Evolutionary conservation across 2,797 vertebrate species (phyloP).

Genomic region (Sitta carolinensis): DNA sequence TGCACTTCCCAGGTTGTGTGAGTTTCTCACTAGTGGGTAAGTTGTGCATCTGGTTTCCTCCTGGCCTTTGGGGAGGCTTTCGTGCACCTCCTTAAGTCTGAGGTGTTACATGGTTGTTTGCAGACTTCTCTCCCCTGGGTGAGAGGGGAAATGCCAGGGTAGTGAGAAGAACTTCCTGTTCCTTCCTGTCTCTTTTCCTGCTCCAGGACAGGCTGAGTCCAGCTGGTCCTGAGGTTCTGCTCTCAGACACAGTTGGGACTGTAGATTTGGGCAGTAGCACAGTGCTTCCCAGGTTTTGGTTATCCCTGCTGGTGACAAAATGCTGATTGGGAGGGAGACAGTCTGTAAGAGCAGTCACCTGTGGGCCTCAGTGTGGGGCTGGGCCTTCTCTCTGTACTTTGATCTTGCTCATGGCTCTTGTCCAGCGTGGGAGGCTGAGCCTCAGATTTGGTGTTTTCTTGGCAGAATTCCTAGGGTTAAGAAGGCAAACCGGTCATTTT

Average conservation of each 20-base stretch:
- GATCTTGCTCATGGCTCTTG: neutral
- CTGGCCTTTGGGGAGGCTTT: neutral
- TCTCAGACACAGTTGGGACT: neutral
- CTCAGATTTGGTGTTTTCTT: neutral
- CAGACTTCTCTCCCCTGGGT: neutral
- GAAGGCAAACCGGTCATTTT: neutral
- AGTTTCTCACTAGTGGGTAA: neutral
- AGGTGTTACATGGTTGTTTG: neutral
- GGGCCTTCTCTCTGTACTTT: neutral
- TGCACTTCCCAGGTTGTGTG: neutral
- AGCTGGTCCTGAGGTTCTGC: neutral
- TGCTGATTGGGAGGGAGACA: accelerated
- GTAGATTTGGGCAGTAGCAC: neutral
- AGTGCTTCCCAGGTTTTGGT: neutral
- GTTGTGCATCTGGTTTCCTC: neutral
- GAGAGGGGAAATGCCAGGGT: neutral
- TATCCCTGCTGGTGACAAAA: neutral
- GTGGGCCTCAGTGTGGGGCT: neutral
- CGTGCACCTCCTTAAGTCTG: neutral
- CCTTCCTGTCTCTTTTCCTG: neutral
- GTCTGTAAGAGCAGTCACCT: neutral
- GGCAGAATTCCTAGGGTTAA: neutral
- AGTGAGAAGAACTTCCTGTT: neutral
- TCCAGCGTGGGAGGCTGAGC: neutral
- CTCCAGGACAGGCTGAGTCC: neutral